Evolutionary conservation across 2,113 vertebrate species (phyloP), one percentile per base, ranked within the genome.

Genomic region (Gadus macrocephalus): DNA sequence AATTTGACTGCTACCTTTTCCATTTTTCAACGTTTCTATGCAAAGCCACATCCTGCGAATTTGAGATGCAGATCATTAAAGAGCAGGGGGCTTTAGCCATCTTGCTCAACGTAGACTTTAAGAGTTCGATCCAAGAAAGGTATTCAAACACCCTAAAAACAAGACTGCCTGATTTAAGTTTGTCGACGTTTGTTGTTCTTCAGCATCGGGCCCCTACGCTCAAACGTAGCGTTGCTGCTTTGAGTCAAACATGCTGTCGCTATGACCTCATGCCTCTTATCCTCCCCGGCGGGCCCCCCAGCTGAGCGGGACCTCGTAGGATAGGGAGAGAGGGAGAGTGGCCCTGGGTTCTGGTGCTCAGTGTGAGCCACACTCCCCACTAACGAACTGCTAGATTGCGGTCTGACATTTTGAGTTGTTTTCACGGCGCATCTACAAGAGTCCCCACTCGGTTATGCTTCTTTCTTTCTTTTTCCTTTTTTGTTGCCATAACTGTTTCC

Each of bases 251-350:
- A 16, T 75, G 25, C n/a, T 67, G 28, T 19, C 72, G 78, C 67
- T 19, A 72, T 81, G 81, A 86, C 73, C 73, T 82, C 81, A 85
- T 53, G 2, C n/a, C 14, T 62, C 58, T 76, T 77, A 79, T 81
- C 78, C 74, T 19, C 19, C 9, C 15, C 62, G 53, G 35, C 64
- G 31, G 31, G 17, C 38, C 60, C 53, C 53, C 68, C 14, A 62
- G 61, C 59, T 62, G 64, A 75, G 62, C 20, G 53, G 20, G 16
- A 17, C 28, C 16, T 4, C 31, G 3, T 35, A 4, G 31, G 31
- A 35, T 35, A 35, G 4, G 31, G 31, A 35, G 31, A 35, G 31
- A 35, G 31, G 6, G 59, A 67, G 53, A 64, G 53, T 22, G 35
- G 67, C 75, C 73, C 38, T 28, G 25, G 81, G 86, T 83, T 89